A percentile compares a stretch with the other conserved stretches of the same genome.
phyloP scores from a whole-genome alignment of 2,888 invertebrate species.

The Creontiades dilutus region DNA sequence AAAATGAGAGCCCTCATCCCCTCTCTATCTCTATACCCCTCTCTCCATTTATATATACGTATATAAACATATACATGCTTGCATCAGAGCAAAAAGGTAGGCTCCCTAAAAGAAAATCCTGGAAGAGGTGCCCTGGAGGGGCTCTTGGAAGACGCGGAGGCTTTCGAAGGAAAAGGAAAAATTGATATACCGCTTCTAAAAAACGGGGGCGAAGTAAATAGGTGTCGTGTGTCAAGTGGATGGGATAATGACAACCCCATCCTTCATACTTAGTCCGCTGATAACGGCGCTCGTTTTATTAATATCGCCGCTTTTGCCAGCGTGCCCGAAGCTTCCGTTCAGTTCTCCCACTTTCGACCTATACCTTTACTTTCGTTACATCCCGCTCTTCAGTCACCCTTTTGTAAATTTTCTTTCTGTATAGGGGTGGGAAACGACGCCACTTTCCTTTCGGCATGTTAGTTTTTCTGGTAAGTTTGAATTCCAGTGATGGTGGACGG shows the following conservation, averaged over 20 bases:
- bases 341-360: conserved; percentile 6
- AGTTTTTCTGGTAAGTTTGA: background rate
- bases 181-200: conserved; percentile 68
- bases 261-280: conserved; percentile 69
- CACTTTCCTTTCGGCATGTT: background rate
- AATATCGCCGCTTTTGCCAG: conserved; percentile 60
- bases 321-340: conserved; percentile 12
- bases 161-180: conserved; percentile 53
- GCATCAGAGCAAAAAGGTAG: conserved; percentile 29
- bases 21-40: no score
- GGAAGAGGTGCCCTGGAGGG: conserved; percentile 5
- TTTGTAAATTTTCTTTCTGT: background rate
- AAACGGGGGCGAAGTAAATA: conserved; percentile 70
- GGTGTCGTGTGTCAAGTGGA: conserved; percentile 70
- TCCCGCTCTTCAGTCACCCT: background rate
- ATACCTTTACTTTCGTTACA: conserved; percentile 42
- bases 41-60: no score
- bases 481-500: background rate
- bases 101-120: background rate
- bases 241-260: conserved; percentile 70
- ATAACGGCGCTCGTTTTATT: conserved; percentile 70
- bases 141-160: conserved; percentile 2
- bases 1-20: background rate
- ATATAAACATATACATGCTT: no score
- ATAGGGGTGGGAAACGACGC: background rate